Evolutionary conservation across 2,888 invertebrate species (phyloP).

Genomic region (Onchidella celtica): DNA sequence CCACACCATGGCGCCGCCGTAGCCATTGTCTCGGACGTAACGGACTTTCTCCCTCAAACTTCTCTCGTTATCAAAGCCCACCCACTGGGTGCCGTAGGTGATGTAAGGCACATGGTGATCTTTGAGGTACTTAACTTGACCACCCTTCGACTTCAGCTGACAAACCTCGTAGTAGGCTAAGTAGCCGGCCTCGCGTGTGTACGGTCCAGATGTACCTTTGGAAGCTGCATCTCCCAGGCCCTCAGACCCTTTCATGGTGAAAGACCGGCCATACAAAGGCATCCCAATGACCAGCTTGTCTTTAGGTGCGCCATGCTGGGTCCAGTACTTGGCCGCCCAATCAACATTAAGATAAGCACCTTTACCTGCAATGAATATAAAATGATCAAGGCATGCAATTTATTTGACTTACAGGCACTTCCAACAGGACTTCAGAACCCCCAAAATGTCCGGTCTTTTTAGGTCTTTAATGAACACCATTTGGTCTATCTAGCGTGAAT

Average conservation of each 20-base stretch:
- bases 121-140: slow-evolving; percentile 74
- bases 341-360: slow-evolving; percentile 44
- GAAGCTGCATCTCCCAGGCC: slow-evolving; percentile 66
- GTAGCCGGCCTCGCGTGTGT: slow-evolving; percentile 70
- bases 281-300: slow-evolving; percentile 71
- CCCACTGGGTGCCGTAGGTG: slow-evolving; percentile 68
- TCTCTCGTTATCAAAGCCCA: slow-evolving; percentile 69
- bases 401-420: no score
- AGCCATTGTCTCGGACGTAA: slow-evolving; percentile 59
- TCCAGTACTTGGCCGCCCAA: slow-evolving; percentile 72
- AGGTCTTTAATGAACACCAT: no score
- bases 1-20: slow-evolving; percentile 56
- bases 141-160: not conserved
- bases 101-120: slow-evolving; percentile 84
- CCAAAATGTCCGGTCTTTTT: no score
- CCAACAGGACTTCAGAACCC: no score
- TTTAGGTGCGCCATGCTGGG: slow-evolving; percentile 63
- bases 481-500: no score
- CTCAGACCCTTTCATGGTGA: slow-evolving; percentile 59
- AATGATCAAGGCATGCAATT: no score
- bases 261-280: slow-evolving; percentile 71
- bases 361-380: not conserved
- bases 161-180: slow-evolving; percentile 75
- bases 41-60: slow-evolving; percentile 68
- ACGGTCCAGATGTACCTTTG: slow-evolving; percentile 63